Percentiles rank a stretch among this genome's conserved stretches.
Conservation (phyloP, 2,888 invertebrate species). For the Synergus gifuensis region DNA sequence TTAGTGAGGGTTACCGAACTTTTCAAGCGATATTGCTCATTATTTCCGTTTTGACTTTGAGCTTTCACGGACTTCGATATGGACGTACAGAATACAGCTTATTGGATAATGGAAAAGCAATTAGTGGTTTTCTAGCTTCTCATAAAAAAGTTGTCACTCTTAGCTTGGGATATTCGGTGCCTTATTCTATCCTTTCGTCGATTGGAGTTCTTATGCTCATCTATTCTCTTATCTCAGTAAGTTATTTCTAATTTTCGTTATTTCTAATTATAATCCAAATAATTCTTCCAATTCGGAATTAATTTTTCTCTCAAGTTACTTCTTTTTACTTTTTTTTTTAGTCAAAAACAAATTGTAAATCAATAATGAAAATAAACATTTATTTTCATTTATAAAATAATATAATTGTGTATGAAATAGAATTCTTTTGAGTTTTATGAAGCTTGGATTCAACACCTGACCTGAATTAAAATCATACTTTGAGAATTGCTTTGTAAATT, state of each 20-base stretch:
- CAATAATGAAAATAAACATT: no score
- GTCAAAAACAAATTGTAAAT: no score
- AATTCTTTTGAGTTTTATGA: background rate
- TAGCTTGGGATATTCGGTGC: slow-evolving; percentile 64
- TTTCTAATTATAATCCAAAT: background rate
- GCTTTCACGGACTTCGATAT: slow-evolving; percentile 61
- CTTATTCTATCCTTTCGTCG: slow-evolving; percentile 59
- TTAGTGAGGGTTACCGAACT: slow-evolving; percentile 59
- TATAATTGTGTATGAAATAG: background rate
- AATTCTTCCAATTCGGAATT: no score
- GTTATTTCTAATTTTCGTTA: slow-evolving; percentile 42
- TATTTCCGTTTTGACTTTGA: slow-evolving; percentile 58
- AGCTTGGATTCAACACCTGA: background rate
- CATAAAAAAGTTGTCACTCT: slow-evolving; percentile 62
- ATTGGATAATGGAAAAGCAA: slow-evolving; percentile 63
- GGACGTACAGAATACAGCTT: slow-evolving; percentile 64
- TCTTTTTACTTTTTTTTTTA: no score
- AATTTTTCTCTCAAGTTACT: background rate
- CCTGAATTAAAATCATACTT: background rate
- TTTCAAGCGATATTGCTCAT: slow-evolving; percentile 61
- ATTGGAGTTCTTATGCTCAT: slow-evolving; percentile 62
- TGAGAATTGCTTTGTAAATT: background rate
- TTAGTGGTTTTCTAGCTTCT: slow-evolving; percentile 58
- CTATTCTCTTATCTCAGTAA: slow-evolving; percentile 66
- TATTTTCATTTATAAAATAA: no score